A percentile compares a stretch with the other conserved stretches of the same genome.
Conservation (phyloP, 2,113 vertebrate species). For the Boleophthalmus pectinirostris region DNA sequence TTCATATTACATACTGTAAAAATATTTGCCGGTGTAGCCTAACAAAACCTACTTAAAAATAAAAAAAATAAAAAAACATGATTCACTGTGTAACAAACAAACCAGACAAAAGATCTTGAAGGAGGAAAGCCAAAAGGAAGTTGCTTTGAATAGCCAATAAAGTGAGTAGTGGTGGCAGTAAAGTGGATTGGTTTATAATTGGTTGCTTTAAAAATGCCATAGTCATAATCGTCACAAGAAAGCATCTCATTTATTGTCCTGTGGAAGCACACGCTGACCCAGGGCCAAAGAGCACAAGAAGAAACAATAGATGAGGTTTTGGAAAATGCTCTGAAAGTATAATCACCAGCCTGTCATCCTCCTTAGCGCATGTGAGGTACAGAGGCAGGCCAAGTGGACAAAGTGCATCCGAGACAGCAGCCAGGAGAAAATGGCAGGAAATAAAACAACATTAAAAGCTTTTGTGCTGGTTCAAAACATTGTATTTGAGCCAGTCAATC, state of each 20-base stretch:
- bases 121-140: neutral
- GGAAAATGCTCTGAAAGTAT: conserved; percentile 35
- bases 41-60: too few species aligned
- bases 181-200: neutral
- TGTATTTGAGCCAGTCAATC: conserved; percentile 15
- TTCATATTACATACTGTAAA: too few species aligned
- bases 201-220: neutral
- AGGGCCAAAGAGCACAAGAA: conserved; percentile 17
- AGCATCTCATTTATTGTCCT: neutral
- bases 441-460: conserved; percentile 34
- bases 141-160: neutral
- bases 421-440: conserved; percentile 27
- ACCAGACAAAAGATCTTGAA: neutral
- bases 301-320: conserved; percentile 34
- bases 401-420: conserved; percentile 27
- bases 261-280: conserved; percentile 4
- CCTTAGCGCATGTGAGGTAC: conserved; percentile 25
- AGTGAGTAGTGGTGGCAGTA: neutral
- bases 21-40: too few species aligned
- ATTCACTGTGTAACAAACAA: neutral
- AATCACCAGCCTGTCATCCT: conserved; percentile 44
- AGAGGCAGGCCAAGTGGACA: conserved; percentile 36
- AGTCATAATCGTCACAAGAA: neutral
- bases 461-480: conserved; percentile 16
- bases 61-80: neutral